These are phyloP conservation scores for Aptenodytes patagonicus DNA, from an alignment of 2,113 vertebrate species.

Conservation along the genomic window DNA sequence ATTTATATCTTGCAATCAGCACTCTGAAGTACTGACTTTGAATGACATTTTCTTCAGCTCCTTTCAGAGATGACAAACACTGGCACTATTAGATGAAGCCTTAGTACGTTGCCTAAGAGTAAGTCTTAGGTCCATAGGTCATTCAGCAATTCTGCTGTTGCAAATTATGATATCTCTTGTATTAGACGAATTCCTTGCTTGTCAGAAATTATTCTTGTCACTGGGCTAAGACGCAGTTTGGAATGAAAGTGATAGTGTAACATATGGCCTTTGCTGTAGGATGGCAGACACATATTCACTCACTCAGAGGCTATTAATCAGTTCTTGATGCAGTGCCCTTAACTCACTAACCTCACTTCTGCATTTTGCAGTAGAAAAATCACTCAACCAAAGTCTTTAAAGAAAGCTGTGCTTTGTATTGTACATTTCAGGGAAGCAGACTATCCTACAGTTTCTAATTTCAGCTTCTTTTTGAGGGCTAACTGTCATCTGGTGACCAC, in stretches of 20 bases:
- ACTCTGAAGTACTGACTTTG: neutral
- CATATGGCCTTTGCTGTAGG: slow-evolving; percentile 70
- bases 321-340: slow-evolving; percentile 40
- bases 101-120: slow-evolving; percentile 13
- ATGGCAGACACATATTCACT: slow-evolving; percentile 63
- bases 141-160: slow-evolving; percentile 64
- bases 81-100: slow-evolving; percentile 58
- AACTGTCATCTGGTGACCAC: neutral
- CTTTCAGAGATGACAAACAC: slow-evolving; percentile 43
- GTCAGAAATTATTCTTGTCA: slow-evolving; percentile 71
- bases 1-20: slow-evolving; percentile 14
- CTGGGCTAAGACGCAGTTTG: slow-evolving; percentile 47
- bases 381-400: neutral
- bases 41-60: slow-evolving; percentile 23
- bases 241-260: slow-evolving; percentile 67
- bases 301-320: slow-evolving; percentile 74
- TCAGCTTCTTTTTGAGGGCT: neutral
- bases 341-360: slow-evolving; percentile 30
- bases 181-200: slow-evolving; percentile 50
- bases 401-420: neutral
- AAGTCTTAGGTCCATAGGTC: slow-evolving; percentile 19
- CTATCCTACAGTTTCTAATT: neutral
- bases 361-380: neutral
- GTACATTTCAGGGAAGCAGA: neutral
- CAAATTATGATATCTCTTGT: slow-evolving; percentile 47